Conservation (phyloP, 2,888 invertebrate genomes). For the Caenorhabditis afra region DNA sequence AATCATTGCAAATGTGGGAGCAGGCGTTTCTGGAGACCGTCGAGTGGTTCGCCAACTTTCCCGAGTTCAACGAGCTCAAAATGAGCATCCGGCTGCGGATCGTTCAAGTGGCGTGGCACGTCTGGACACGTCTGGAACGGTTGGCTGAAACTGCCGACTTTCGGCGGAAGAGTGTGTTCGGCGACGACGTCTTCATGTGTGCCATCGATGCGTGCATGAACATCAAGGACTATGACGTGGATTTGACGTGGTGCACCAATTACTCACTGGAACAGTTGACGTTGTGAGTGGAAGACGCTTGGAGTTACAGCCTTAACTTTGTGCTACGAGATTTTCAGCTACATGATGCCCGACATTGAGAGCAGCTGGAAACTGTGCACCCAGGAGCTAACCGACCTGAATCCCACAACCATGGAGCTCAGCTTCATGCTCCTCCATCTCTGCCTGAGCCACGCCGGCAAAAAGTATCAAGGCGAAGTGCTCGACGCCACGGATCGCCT, state of each 20-base stretch:
- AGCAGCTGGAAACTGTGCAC: neutral
- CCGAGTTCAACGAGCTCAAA: constrained; percentile 21
- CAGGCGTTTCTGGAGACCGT: constrained; percentile 9
- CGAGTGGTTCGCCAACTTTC: constrained; percentile 38
- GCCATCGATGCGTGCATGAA: constrained; percentile 21
- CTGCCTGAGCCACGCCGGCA: constrained; percentile 47
- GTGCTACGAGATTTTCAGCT: constrained; percentile 10
- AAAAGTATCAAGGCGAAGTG: constrained; percentile 19
- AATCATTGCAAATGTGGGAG: constrained; percentile 32
- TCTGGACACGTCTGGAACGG: constrained; percentile 25
- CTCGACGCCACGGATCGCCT: constrained; percentile 28
- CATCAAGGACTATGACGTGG: constrained; percentile 20
- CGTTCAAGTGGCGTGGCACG: constrained; percentile 19
- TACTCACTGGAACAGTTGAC: constrained; percentile 34
- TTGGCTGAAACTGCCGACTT: constrained; percentile 32
- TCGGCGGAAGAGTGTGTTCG: constrained; percentile 11
- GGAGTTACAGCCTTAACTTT: neutral
- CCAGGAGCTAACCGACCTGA: constrained; percentile 24
- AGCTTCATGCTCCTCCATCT: constrained; percentile 60
- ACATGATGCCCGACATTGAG: constrained; percentile 3
- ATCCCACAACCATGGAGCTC: constrained; percentile 49
- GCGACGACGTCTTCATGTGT: constrained; percentile 14
- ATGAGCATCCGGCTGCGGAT: constrained; percentile 17
- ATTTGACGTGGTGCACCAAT: constrained; percentile 27
- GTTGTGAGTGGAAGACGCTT: constrained; percentile 23